Percentiles rank a stretch among this genome's conserved stretches.
phyloP scores from a whole-genome alignment of 2,888 invertebrate species.

The Pseudoips prasinana region DNA sequence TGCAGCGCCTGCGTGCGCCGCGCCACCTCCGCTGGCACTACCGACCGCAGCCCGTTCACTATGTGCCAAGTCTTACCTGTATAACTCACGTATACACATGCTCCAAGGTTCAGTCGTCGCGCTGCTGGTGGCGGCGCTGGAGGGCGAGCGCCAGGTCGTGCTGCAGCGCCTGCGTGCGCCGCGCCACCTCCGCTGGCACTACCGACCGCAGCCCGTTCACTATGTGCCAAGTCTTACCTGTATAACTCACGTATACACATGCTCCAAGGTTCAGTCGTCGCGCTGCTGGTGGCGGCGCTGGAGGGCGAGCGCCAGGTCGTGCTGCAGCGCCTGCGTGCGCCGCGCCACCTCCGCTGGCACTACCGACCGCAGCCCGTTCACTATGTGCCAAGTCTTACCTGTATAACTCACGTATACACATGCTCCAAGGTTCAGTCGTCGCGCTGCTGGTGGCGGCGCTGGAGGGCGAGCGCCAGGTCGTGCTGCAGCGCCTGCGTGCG shows the following conservation, averaged over 20 bases:
- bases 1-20: slow-evolving; percentile 3
- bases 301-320: slow-evolving; percentile 92
- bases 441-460: slow-evolving; percentile 87
- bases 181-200: slow-evolving; percentile 88
- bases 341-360: slow-evolving; percentile 92
- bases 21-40: slow-evolving; percentile 90
- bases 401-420: neutral
- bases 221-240: slow-evolving; percentile 96
- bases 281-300: slow-evolving; percentile 87
- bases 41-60: slow-evolving; percentile 93
- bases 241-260: neutral
- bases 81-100: too few species aligned
- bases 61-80: slow-evolving; percentile 96
- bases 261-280: slow-evolving; percentile 58
- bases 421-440: slow-evolving; percentile 57
- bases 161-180: slow-evolving; percentile 82
- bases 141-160: slow-evolving; percentile 93
- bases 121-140: slow-evolving; percentile 88
- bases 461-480: slow-evolving; percentile 92
- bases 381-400: slow-evolving; percentile 97
- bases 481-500: slow-evolving; percentile 85
- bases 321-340: slow-evolving; percentile 89
- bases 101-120: slow-evolving; percentile 61
- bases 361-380: slow-evolving; percentile 93
- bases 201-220: slow-evolving; percentile 95